Evolutionary conservation across 2,888 invertebrate genomes (phyloP), one percentile per base, ranked within the genome.

Genomic region (Aproaerema taeniolella): DNA sequence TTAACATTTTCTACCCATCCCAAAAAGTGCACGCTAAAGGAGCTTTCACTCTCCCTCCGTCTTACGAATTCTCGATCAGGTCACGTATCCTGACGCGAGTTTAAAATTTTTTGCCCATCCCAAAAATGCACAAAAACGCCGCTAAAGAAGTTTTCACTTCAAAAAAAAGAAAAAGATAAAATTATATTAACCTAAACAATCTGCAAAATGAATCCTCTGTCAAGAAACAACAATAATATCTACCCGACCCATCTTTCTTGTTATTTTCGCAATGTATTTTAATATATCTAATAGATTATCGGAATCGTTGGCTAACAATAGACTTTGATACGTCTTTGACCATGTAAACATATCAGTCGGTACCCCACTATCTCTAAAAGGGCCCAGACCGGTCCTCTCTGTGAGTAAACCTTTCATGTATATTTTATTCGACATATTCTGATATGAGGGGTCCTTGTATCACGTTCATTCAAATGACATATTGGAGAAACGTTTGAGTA

Each of bases 321-420:
- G 70, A 53, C 53, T 55, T 38, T 59, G 63, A 62, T 71, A 67
- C 52, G 53, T 65, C 67, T 79, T 73, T 73, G 75, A 75, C 72
- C 69, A 72, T 63, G 67, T 74, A 71, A 74, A 76, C 74, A 72
- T 78, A 70, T 71, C 63, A 63, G 65, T 52, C 58, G 54, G 47
- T 52, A 60, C 62, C 61, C 58, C 65, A 68, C 69, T 72, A 72
- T 72, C 68, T 61, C 50, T 50, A 56, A 70, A 73, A 70, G 65
- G 67, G 65, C 61, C 63, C 52, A 54, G 63, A 58, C 67, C 66
- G 59, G 57, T 66, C 67, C 60, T 63, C 65, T 72, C 72, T 76
- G 73, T 71, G 69, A 77, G 74, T 73, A 72, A 79, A 78, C 75
- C 77, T 77, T 82, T 81, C 72, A 79, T 79, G 74, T 81, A 76